Evolutionary conservation across 2,797 vertebrate genomes (phyloP).

Genomic region (Mionectes olivaceus): DNA sequence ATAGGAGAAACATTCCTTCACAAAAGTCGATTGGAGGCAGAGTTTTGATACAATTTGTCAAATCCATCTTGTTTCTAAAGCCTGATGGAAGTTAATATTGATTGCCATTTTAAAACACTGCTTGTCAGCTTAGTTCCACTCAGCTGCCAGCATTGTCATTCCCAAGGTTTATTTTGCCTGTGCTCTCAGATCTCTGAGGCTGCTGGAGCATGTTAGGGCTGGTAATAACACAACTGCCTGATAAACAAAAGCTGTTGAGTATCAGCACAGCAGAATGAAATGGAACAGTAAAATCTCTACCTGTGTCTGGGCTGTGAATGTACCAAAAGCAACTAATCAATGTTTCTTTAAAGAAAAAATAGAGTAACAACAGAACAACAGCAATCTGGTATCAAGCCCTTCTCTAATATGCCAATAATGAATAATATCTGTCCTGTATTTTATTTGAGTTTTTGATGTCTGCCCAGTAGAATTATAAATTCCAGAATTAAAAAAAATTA

Average conservation of each 20-base stretch:
- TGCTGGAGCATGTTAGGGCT: slow-evolving; percentile 31
- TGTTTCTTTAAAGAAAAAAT: background rate
- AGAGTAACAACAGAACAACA: background rate
- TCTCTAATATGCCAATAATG: background rate
- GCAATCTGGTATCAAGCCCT: background rate
- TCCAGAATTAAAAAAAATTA: background rate
- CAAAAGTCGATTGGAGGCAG: background rate
- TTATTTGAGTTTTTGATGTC: background rate
- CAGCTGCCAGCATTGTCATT: slow-evolving; percentile 36
- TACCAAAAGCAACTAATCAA: background rate
- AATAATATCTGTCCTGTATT: background rate
- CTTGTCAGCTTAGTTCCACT: slow-evolving; percentile 7
- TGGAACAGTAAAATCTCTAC: background rate
- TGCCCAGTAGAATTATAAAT: background rate
- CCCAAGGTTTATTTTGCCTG: slow-evolving; percentile 27
- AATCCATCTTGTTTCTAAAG: background rate
- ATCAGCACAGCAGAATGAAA: background rate
- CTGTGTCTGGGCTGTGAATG: background rate
- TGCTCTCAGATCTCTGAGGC: background rate
- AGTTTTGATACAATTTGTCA: slow-evolving; percentile 21
- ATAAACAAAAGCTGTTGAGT: slow-evolving; percentile 43
- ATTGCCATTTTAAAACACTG: slow-evolving; percentile 36
- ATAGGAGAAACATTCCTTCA: slow-evolving; percentile 13
- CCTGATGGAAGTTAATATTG: slow-evolving; percentile 39
- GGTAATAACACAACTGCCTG: slow-evolving; percentile 11